Conservation (phyloP, 2,113 vertebrate species). For the Ceratotherium simum region DNA sequence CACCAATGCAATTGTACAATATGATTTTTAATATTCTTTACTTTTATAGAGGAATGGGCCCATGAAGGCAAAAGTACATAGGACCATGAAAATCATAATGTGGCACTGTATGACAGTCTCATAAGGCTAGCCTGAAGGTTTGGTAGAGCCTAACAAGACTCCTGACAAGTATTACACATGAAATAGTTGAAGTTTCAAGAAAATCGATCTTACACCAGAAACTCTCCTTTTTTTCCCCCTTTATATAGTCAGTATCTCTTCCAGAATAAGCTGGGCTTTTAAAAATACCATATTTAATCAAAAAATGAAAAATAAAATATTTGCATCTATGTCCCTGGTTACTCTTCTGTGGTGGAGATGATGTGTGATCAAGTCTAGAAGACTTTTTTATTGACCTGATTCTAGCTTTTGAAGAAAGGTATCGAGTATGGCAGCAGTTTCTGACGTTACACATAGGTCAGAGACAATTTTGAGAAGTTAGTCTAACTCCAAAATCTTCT, state of each 20-base stretch:
- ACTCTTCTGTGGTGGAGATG: neutral
- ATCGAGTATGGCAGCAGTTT: neutral
- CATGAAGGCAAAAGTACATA: neutral
- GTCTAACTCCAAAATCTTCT: neutral
- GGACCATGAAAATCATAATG: neutral
- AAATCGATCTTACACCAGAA: neutral
- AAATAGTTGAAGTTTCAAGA: neutral
- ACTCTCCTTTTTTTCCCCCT: neutral
- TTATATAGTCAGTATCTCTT: neutral
- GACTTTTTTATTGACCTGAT: neutral
- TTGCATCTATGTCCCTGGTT: neutral
- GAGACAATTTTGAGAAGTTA: neutral
- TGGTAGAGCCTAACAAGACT: neutral
- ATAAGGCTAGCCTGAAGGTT: neutral
- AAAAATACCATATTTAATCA: slow-evolving; percentile 5
- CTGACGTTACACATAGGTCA: neutral
- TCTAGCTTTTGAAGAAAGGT: neutral
- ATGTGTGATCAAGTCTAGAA: neutral
- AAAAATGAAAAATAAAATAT: slow-evolving; percentile 18
- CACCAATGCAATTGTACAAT: neutral
- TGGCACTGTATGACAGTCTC: neutral
- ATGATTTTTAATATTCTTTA: neutral
- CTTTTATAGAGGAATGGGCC: neutral
- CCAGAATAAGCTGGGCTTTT: neutral
- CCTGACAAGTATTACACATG: neutral